Evolutionary conservation across 2,113 vertebrate species (phyloP).

Genomic region (Orycteropus afer): DNA sequence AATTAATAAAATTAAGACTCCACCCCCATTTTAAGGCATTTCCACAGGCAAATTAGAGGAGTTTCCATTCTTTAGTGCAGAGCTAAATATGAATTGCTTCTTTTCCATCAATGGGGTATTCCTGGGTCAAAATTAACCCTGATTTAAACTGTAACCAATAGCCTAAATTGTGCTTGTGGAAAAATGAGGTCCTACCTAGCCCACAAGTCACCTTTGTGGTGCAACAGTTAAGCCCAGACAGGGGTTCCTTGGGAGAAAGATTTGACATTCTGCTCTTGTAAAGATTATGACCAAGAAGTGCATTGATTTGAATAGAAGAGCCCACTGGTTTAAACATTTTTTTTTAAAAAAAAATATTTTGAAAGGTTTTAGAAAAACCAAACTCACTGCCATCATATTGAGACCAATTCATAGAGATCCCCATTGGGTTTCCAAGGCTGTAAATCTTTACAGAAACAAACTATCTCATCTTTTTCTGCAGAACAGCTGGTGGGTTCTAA

Average conservation of each 20-base stretch:
- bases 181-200: neutral
- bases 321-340: neutral
- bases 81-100: neutral
- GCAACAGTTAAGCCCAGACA: too few relatives aligned
- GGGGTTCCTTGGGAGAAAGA: too few relatives aligned
- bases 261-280: too few relatives aligned
- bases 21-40: neutral
- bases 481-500: too few relatives aligned
- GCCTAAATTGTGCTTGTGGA: neutral
- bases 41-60: neutral
- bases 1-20: neutral
- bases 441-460: too few relatives aligned
- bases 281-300: neutral
- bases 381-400: too few relatives aligned
- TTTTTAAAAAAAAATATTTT: neutral
- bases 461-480: too few relatives aligned
- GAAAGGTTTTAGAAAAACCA: too few relatives aligned
- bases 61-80: neutral
- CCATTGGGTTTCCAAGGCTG: too few relatives aligned
- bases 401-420: too few relatives aligned
- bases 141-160: neutral
- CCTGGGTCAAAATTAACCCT: neutral
- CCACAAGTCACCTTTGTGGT: too few relatives aligned
- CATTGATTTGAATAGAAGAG: neutral
- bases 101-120: rapidly evolving